Base-by-base conservation (phyloP, 2,113 vertebrate species). In the Cololabis saira region DNA sequence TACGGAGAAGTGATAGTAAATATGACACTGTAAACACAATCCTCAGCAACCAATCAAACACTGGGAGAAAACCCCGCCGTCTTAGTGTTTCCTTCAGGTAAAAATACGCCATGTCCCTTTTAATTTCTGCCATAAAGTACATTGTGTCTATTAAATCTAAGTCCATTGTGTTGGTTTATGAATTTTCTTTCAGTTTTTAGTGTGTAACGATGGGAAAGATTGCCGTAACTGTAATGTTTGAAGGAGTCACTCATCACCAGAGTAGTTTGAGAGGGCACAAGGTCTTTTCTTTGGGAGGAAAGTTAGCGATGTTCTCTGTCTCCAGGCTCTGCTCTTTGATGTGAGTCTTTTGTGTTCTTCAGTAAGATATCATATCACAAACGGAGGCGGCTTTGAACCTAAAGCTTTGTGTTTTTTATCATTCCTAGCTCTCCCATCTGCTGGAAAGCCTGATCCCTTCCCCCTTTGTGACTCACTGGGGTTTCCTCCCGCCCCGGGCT, bases 341-440 rank as follows among this genome's bases (percentile, higher is more conserved):
- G 65, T 59, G 17, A 53, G 40, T 69, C 81, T 79, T 83, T 83
- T 88, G 82, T 82, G 61, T 50, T 84, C 60, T 61, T 85, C 79
- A 70, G 10, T 76, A 21, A 75, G 79, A 84, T 82, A 82, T 82
- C 69, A 53, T 77, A 87, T 87, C 81, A 8, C 78, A 75, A 83
- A 85, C 70, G 41, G 67, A 83, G 73, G 42, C 65, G 13, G 60
- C 82, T 86, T 87, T 87, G 79, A 88, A 86, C 79, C 50, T 53
- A 16, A 19, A 64, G 76, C 80, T 85, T 84, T 86, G 81, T 83
- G n/a, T n/a, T n/a, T 84, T 86, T 75, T 76, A 37, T 67, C 68
- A 61, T 77, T 80, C 76, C 42, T 71, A 66, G 69, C 59, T 76
- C 33, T 55, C 50, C 4, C 62, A 40, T 67, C 61, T 50, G 42